These are phyloP conservation scores for Rhynchophorus ferrugineus DNA, from an alignment of 1,140 invertebrate genomes.

Conservation along the genomic window DNA sequence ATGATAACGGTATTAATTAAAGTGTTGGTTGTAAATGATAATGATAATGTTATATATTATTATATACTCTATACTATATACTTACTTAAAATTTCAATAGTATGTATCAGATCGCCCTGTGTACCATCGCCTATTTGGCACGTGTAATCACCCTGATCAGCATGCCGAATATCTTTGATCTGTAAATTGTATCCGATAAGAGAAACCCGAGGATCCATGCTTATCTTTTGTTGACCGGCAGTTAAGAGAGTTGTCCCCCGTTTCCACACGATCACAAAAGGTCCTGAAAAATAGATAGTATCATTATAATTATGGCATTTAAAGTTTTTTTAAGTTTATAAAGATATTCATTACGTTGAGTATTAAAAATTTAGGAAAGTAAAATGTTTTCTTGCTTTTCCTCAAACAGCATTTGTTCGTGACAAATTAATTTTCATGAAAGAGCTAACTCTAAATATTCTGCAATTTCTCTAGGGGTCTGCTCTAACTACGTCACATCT, in stretches of 20 bases:
- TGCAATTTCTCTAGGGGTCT: too few species aligned
- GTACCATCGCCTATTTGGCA: slow-evolving; percentile 47
- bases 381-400: not conserved
- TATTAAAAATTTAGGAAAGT: not conserved
- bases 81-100: slow-evolving; percentile 48
- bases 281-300: slow-evolving; percentile 47
- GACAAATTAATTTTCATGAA: too few species aligned
- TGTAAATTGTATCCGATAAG: slow-evolving; percentile 54
- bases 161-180: slow-evolving; percentile 50
- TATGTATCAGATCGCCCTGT: slow-evolving; percentile 45
- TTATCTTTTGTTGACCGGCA: slow-evolving; percentile 54
- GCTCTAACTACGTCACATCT: too few species aligned
- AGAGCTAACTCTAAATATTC: too few species aligned
- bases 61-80: too few species aligned
- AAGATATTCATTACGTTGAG: not conserved
- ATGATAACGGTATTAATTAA: too few species aligned
- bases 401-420: not conserved
- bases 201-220: slow-evolving; percentile 50
- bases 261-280: slow-evolving; percentile 54
- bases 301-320: too few species aligned
- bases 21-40: too few species aligned
- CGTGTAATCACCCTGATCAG: slow-evolving; percentile 47
- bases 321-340: too few species aligned
- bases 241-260: slow-evolving; percentile 52
- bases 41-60: too few species aligned